Conservation (phyloP, 2,113 vertebrate species). For the Tragelaphus imberbis region DNA sequence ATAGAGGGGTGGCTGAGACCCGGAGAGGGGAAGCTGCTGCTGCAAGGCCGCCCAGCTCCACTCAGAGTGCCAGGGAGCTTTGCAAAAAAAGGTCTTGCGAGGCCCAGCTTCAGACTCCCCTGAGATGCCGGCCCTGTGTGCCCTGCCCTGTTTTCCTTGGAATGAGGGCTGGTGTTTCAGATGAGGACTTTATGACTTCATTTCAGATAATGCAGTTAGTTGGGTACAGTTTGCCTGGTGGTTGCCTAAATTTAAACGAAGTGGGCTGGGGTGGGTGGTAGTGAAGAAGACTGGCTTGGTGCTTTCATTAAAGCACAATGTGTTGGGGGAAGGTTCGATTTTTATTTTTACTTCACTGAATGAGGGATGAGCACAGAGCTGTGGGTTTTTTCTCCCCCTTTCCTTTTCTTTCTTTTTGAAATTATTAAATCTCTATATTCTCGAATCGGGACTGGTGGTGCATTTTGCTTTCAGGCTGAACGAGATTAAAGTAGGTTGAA, state of each 20-base stretch:
- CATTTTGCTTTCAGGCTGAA: constrained; percentile 31
- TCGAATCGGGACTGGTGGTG: neutral
- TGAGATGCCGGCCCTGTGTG: neutral
- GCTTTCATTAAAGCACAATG: constrained; percentile 72
- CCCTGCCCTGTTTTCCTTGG: neutral
- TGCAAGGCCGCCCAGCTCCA: neutral
- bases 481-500: neutral
- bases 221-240: constrained; percentile 63
- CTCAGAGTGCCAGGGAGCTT: neutral
- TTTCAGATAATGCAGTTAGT: constrained; percentile 35
- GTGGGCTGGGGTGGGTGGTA: constrained; percentile 73
- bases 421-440: constrained; percentile 51
- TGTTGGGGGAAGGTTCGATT: constrained; percentile 67
- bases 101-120: neutral
- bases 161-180: neutral
- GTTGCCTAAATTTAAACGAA: constrained; percentile 75
- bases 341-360: constrained; percentile 73
- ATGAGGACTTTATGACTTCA: constrained; percentile 53
- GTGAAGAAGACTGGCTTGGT: constrained; percentile 55
- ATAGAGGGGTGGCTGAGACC: neutral
- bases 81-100: neutral
- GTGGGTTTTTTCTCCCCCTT: neutral
- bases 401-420: neutral
- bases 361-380: constrained; percentile 54
- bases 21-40: neutral